Conservation (phyloP, 2,888 invertebrate species). For the Caenorhabditis sp. region DNA sequence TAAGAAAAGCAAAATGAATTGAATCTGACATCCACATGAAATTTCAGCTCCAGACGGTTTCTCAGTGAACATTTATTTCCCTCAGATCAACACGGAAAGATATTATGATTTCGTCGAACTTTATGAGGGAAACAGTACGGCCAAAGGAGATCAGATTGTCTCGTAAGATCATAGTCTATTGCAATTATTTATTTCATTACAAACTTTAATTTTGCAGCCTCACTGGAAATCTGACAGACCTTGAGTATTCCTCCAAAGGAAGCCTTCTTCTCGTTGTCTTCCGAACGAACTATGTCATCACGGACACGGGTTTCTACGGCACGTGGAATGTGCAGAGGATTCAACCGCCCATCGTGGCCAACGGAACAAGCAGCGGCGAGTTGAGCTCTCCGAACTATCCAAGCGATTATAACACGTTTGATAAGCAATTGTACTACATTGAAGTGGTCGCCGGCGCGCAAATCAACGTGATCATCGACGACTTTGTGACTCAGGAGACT, state of each 20-base stretch:
- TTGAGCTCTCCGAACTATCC: constrained; percentile 93
- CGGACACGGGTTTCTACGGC: constrained; percentile 84
- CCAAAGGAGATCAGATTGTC: constrained; percentile 9
- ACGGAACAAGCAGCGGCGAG: constrained; percentile 83
- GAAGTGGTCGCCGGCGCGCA: constrained; percentile 1
- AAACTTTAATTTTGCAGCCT: neutral
- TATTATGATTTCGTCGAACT: constrained; percentile 28
- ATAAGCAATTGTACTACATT: constrained; percentile 35
- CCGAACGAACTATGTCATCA: constrained; percentile 83
- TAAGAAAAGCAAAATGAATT: constrained; percentile 80
- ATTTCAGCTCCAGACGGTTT: constrained; percentile 18
- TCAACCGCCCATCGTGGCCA: constrained; percentile 23
- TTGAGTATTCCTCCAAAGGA: constrained; percentile 8
- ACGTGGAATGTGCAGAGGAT: constrained; percentile 80
- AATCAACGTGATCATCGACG: constrained; percentile 36
- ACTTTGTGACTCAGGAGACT: constrained; percentile 26
- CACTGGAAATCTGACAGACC: constrained; percentile 28
- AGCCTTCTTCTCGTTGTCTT: constrained; percentile 23
- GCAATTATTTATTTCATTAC: neutral
- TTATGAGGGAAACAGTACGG: constrained; percentile 31
- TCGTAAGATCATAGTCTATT: constrained; percentile 1
- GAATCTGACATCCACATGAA: neutral
- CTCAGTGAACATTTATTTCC: constrained; percentile 19
- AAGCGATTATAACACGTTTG: constrained; percentile 83
- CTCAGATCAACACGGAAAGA: constrained; percentile 18